Conservation (phyloP, 2,797 vertebrate species). For the Serranus cabrilla region DNA sequence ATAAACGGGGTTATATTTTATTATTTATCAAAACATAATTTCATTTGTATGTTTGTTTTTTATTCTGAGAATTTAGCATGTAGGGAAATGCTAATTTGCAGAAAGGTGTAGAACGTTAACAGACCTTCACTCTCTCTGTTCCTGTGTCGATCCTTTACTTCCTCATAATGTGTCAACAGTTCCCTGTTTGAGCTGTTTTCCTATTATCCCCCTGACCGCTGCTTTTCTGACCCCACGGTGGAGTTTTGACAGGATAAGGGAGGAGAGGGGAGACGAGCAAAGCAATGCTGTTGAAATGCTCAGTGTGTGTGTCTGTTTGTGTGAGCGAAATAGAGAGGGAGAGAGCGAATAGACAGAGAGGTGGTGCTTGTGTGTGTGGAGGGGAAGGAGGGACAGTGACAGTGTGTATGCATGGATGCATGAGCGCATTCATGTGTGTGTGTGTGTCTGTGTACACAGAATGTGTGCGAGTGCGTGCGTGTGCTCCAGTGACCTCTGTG, state of each 20-base stretch:
- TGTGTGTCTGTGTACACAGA: slow-evolving; percentile 22
- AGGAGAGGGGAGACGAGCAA: slow-evolving; percentile 63
- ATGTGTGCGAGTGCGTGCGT: slow-evolving; percentile 29
- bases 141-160: slow-evolving; percentile 30
- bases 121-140: slow-evolving; percentile 7
- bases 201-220: slow-evolving; percentile 73
- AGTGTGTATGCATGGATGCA: slow-evolving; percentile 58
- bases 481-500: slow-evolving; percentile 74
- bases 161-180: slow-evolving; percentile 76
- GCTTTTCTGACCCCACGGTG: slow-evolving; percentile 77
- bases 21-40: neutral
- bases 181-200: slow-evolving; percentile 75
- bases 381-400: slow-evolving; percentile 47
- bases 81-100: neutral
- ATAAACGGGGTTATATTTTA: neutral
- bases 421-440: slow-evolving; percentile 35
- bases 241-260: slow-evolving; percentile 77
- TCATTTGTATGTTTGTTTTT: neutral
- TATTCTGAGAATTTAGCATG: neutral
- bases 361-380: slow-evolving; percentile 13
- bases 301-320: slow-evolving; percentile 10
- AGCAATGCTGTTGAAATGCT: slow-evolving; percentile 64
- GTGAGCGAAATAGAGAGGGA: slow-evolving; percentile 19
- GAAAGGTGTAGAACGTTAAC: slow-evolving; percentile 11
- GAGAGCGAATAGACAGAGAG: slow-evolving; percentile 17